A percentile compares a stretch with the other conserved stretches of the same genome.
These are phyloP conservation scores for Coecobrya sp. DNA, from an alignment of 2,888 invertebrate genomes.

Conservation along the genomic window DNA sequence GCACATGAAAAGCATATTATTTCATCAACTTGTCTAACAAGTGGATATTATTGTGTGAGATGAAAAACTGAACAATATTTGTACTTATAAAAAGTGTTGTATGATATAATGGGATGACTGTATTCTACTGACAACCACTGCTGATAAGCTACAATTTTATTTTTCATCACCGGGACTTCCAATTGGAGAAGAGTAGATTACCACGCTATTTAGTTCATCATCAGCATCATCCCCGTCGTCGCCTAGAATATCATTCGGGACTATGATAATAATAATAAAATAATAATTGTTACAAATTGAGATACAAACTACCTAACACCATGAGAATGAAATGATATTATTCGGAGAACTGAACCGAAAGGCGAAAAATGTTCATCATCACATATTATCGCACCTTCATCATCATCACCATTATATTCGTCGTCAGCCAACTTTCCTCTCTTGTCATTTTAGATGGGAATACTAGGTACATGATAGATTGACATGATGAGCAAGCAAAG, in stretches of 20 bases:
- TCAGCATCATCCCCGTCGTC: not conserved
- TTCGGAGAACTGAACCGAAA: not conserved
- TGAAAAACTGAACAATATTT: not conserved
- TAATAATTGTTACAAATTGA: not conserved
- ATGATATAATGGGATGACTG: not conserved
- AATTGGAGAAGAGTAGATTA: conserved; percentile 32
- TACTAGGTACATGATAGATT: not conserved
- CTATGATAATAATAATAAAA: not conserved
- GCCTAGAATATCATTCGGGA: not conserved
- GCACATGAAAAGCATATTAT: conserved; percentile 12
- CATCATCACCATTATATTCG: not conserved
- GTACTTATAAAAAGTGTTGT: not conserved
- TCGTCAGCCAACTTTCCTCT: not conserved
- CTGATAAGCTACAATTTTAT: conserved; percentile 21
- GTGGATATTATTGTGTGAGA: conserved; percentile 17
- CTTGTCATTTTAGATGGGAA: not conserved
- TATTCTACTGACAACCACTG: conserved; percentile 19
- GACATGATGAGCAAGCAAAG: conserved; percentile 23
- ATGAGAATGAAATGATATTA: not conserved
- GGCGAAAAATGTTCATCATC: not conserved
- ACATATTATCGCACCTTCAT: not conserved
- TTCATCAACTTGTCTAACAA: conserved; percentile 48
- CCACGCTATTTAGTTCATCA: conserved; percentile 56
- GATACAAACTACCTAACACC: not conserved
- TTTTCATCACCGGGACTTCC: not conserved